Evolutionary conservation across 2,797 vertebrate species (phyloP), one percentile per base, ranked within the genome.

Genomic region (Catharus ustulatus): DNA sequence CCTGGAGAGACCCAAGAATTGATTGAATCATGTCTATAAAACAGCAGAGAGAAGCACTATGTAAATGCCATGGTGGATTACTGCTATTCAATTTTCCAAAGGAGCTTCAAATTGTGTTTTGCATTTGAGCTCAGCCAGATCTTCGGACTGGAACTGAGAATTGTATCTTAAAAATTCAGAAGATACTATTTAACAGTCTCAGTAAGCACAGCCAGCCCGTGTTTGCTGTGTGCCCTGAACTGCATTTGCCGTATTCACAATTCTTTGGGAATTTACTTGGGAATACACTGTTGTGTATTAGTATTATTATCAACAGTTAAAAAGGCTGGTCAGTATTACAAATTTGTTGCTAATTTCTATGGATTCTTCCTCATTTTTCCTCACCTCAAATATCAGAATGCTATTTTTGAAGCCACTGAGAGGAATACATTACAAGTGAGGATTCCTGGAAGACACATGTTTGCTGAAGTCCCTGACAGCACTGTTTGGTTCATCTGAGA

Each of bases 371-470:
- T 77, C 0, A 3, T 24, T 81, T 13, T 66, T 32, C 9, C 23
- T 66, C 67, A 75, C 62, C 10, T 78, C 14, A 75, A 55, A 27
- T 15, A 64, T 30, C 34, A 69, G 38, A 80, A 46, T 21, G 19
- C 3, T 66, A 8, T 32, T 73, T 91, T 74, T 81, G 38, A 86
- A 92, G 42, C 16, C 51, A 64, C 40, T 29, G 29, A 26, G 13
- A 90, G 40, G 8, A 84, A 66, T 30, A 29, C 5, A 40, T 61
- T 72, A 43, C 30, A 72, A 57, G 22, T 40, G 15, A 0, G 3
- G 77, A 55, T 71, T 83, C 89, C 71, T 67, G 49, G 82, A 93
- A 94, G 82, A 85, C 72, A 87, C 67, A 30, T 79, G 40, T 80
- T 94, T 72, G 87, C 32, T 8, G 38, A 90, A 84, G 40, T 40